A percentile compares a stretch with the other conserved stretches of the same genome.
phyloP scores from a whole-genome alignment of 2,113 vertebrate species.

The Dipodomys merriami region DNA sequence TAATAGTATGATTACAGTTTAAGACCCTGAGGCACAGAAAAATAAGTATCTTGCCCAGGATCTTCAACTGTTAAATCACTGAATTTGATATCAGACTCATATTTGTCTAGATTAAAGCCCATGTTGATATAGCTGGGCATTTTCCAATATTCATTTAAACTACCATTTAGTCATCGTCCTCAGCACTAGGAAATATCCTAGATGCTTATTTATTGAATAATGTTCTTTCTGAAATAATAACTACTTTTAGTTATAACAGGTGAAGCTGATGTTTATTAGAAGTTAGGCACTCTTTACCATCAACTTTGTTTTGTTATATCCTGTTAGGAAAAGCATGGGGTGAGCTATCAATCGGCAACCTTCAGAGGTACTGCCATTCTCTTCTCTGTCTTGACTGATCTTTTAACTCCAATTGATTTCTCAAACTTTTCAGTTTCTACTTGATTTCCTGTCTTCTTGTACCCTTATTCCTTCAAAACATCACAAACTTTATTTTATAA shows the following conservation, averaged over 20 bases:
- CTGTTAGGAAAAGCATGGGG: background rate
- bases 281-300: background rate
- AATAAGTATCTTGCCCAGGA: constrained; percentile 10
- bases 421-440: constrained; percentile 59
- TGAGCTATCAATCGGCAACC: background rate
- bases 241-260: background rate
- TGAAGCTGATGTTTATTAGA: constrained; percentile 23
- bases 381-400: constrained; percentile 51
- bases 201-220: constrained; percentile 14
- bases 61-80: background rate
- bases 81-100: background rate
- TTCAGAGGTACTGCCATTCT: background rate
- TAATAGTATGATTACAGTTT: background rate
- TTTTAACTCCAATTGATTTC: constrained; percentile 71
- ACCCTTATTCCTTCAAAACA: constrained; percentile 58
- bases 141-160: constrained; percentile 39
- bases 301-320: background rate
- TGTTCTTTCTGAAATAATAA: constrained; percentile 3
- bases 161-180: constrained; percentile 11
- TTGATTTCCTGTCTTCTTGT: constrained; percentile 58
- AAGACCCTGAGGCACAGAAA: background rate
- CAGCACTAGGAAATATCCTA: constrained; percentile 5
- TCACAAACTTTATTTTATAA: constrained; percentile 61
- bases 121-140: background rate
- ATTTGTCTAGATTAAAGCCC: background rate